phyloP scores from a whole-genome alignment of 2,113 vertebrate species.

The Ammodramus savannarum region DNA sequence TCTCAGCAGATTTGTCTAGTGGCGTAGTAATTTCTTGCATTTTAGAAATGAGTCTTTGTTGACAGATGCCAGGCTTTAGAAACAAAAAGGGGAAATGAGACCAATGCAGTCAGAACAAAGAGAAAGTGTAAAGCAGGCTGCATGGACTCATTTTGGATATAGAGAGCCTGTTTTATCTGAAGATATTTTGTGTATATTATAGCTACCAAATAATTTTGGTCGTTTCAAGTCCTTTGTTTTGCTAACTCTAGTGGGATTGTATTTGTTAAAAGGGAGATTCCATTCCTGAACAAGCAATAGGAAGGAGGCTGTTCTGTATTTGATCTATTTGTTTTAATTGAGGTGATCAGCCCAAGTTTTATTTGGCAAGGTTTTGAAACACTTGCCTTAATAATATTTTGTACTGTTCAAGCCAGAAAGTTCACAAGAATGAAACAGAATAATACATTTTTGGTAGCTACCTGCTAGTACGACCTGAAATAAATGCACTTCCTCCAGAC shows the following conservation, averaged over 20 bases:
- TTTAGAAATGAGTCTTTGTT: not conserved
- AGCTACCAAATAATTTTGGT: not conserved
- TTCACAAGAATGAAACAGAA: not conserved
- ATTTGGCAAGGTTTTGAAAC: not conserved
- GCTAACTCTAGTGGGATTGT: not conserved
- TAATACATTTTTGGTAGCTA: not conserved
- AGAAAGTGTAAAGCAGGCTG: not conserved
- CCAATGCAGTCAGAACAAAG: not conserved
- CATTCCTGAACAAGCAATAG: accelerated
- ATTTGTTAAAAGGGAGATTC: not conserved
- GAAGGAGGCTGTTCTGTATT: not conserved
- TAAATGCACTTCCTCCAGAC: not conserved
- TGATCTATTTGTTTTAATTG: not conserved
- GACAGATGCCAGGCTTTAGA: not conserved
- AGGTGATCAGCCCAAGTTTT: not conserved
- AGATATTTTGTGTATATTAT: not conserved
- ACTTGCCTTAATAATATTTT: not conserved
- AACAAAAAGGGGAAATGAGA: not conserved
- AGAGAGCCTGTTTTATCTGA: not conserved
- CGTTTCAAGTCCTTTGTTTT: not conserved
- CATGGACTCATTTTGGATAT: not conserved
- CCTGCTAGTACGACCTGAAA: not conserved
- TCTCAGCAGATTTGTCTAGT: not conserved
- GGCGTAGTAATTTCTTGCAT: not conserved
- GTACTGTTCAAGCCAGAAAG: not conserved